Conservation (phyloP, 2,888 invertebrate species). For the Drosophila mayaguana region DNA sequence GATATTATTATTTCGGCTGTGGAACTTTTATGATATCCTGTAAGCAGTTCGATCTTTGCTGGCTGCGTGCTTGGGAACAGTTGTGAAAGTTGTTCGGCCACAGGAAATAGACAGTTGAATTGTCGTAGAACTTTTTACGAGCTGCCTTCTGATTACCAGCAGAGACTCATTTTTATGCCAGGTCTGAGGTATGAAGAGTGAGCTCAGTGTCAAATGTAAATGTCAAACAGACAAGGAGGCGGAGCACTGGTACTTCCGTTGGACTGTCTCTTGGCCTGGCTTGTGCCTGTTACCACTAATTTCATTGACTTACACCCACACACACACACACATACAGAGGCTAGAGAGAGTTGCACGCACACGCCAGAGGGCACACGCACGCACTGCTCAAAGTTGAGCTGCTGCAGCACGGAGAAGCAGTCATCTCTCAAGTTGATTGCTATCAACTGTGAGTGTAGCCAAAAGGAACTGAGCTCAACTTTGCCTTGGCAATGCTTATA, state of each 20-base stretch:
- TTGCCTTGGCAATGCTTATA: constrained; percentile 67
- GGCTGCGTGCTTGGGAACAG: neutral
- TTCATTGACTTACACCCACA: constrained; percentile 66
- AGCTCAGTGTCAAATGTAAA: constrained; percentile 57
- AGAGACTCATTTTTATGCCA: constrained; percentile 50
- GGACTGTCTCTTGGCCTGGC: constrained; percentile 18
- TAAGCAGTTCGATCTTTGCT: constrained; percentile 5
- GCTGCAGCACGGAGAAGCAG: constrained; percentile 32
- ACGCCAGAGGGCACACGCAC: constrained; percentile 40
- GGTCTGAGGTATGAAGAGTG: constrained; percentile 7
- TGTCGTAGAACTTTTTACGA: constrained; percentile 37
- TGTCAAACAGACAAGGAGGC: constrained; percentile 61
- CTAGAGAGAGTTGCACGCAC: constrained; percentile 48
- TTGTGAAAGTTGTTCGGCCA: constrained; percentile 20
- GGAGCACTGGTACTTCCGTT: constrained; percentile 41
- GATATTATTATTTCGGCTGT: neutral
- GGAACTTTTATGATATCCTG: constrained; percentile 10
- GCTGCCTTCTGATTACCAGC: constrained; percentile 56
- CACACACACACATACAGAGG: constrained; percentile 3
- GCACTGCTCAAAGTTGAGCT: constrained; percentile 33
- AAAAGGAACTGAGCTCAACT: constrained; percentile 44
- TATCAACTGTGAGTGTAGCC: constrained; percentile 40
- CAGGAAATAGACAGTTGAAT: constrained; percentile 41
- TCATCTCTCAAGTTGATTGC: constrained; percentile 54
- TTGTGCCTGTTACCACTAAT: constrained; percentile 61